Percentiles rank a stretch among this genome's conserved stretches.
These are phyloP conservation scores for Physocephala rufipes DNA, from an alignment of 2,888 invertebrate genomes.

Conservation along the genomic window DNA sequence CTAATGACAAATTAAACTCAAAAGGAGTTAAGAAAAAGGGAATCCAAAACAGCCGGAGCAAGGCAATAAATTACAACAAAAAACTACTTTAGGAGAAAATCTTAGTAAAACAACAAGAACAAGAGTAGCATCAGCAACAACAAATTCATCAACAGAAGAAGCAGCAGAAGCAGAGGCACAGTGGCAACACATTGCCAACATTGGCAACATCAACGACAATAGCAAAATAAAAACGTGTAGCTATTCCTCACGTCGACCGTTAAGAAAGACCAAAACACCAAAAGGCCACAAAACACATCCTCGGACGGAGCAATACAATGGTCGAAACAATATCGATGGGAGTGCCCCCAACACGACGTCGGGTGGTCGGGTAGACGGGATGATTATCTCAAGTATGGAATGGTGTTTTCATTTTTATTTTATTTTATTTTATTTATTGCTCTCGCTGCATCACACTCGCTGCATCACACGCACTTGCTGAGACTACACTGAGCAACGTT, in stretches of 20 bases:
- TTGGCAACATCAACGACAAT: constrained; percentile 25
- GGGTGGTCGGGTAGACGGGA: background rate
- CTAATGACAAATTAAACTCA: constrained; percentile 36
- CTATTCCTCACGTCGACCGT: constrained; percentile 27
- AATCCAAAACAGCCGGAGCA: constrained; percentile 12
- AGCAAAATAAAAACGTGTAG: constrained; percentile 2
- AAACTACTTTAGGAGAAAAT: too few species aligned
- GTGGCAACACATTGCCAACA: constrained; percentile 34
- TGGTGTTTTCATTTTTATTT: too few species aligned
- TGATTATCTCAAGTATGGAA: too few species aligned
- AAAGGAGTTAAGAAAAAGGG: constrained; percentile 16
- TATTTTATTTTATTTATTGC: too few species aligned
- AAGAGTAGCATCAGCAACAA: constrained; percentile 31
- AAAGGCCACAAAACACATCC: constrained; percentile 5
- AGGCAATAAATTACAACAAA: constrained; percentile 31
- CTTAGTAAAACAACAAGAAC: constrained; percentile 40
- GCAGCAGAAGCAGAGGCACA: constrained; percentile 15
- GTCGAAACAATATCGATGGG: constrained; percentile 21
- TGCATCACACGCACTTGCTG: background rate
- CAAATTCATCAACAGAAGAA: constrained; percentile 11
- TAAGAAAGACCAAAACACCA: constrained; percentile 21
- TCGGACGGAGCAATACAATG: too few species aligned
- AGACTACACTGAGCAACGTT: background rate
- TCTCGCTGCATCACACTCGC: background rate
- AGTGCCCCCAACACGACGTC: constrained; percentile 14